phyloP scores from a whole-genome alignment of 2,888 invertebrate genomes.

The Synergus itoensis region DNA sequence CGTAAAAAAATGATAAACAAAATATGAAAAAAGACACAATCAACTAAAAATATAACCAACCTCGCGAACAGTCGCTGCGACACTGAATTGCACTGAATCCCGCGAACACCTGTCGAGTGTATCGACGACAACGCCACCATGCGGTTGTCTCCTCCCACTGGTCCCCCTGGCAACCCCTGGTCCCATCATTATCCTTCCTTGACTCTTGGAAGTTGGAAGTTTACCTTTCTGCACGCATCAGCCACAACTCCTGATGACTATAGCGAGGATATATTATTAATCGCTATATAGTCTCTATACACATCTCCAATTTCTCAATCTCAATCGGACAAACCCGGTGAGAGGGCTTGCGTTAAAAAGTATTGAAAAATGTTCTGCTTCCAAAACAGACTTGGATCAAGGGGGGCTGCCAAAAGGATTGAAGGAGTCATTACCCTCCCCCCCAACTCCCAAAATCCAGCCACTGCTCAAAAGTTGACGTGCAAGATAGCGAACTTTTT shows the following conservation, averaged over 20 bases:
- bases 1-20: not conserved
- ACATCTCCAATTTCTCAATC: not conserved
- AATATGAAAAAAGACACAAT: constrained; percentile 53
- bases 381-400: too few species aligned
- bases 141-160: constrained; percentile 62
- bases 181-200: not conserved
- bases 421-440: too few species aligned
- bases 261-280: too few species aligned
- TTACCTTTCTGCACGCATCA: not conserved
- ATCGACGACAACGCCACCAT: constrained; percentile 69
- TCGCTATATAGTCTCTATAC: too few species aligned
- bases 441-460: too few species aligned
- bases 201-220: not conserved
- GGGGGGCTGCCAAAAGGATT: too few species aligned
- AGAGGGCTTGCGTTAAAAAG: too few species aligned
- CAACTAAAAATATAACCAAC: constrained; percentile 66
- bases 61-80: constrained; percentile 77
- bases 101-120: constrained; percentile 76
- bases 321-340: too few species aligned
- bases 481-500: too few species aligned
- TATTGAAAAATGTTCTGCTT: too few species aligned
- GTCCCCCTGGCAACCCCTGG: constrained; percentile 56
- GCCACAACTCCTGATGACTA: not conserved
- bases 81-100: constrained; percentile 67
- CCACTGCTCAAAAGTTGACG: too few species aligned